Conservation (phyloP, 2,888 invertebrate species). For the Cantharis rustica region DNA sequence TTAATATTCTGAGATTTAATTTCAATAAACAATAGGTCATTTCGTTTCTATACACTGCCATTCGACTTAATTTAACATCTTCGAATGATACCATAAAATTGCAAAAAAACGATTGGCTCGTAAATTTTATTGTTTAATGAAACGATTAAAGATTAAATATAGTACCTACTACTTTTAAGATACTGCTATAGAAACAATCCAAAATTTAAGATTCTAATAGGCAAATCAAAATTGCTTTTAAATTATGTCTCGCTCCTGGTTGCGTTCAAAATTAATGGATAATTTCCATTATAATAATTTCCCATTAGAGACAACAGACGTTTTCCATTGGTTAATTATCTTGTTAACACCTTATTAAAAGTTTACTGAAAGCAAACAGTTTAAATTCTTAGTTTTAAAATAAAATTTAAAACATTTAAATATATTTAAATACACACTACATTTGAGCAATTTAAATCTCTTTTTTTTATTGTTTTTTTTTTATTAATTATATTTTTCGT, state of each 20-base stretch:
- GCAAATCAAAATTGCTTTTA: not conserved
- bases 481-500: too few species aligned
- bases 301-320: too few species aligned
- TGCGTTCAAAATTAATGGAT: not conserved
- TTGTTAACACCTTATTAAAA: too few species aligned
- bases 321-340: too few species aligned
- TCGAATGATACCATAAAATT: not conserved
- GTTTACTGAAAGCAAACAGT: too few species aligned
- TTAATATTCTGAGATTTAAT: constrained; percentile 55
- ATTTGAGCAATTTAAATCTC: too few species aligned
- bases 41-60: constrained; percentile 39
- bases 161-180: not conserved
- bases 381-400: too few species aligned
- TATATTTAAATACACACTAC: too few species aligned
- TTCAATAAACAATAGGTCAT: constrained; percentile 57
- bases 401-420: too few species aligned
- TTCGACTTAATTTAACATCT: constrained; percentile 48
- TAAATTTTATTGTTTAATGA: not conserved
- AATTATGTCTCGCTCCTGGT: not conserved
- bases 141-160: not conserved
- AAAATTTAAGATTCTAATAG: not conserved
- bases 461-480: too few species aligned
- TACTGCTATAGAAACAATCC: not conserved
- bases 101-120: not conserved
- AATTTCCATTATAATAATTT: too few species aligned